These are phyloP conservation scores for Aurelia aurita DNA, from an alignment of 30 jellyfish, hydroid and myxozoan species.

Conservation along the genomic window DNA sequence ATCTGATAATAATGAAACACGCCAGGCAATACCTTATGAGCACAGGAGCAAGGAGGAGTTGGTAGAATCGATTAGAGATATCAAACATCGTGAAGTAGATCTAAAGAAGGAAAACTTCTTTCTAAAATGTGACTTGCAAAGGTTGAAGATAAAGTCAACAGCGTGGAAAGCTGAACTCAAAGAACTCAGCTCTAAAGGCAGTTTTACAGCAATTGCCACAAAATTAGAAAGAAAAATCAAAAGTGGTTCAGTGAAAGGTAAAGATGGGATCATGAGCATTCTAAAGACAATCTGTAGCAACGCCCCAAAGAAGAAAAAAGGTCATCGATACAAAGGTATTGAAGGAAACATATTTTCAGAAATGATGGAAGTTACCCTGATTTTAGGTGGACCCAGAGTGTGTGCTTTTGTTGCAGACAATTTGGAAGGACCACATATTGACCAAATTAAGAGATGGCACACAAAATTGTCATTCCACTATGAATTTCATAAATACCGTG, in stretches of 20 bases:
- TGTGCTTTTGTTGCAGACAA: slow-evolving; percentile 51
- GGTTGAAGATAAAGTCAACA: background rate
- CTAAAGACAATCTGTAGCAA: slow-evolving; percentile 10
- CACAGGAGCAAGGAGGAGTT: no score
- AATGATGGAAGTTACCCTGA: slow-evolving; percentile 43
- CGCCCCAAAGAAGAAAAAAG: background rate
- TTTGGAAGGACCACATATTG: slow-evolving; percentile 42
- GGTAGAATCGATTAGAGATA: background rate
- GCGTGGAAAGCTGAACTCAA: slow-evolving; percentile 7
- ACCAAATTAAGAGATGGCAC: slow-evolving; percentile 51
- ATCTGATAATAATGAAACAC: background rate
- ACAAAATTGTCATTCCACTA: slow-evolving; percentile 4
- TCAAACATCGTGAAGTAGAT: background rate
- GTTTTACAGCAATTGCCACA: slow-evolving; percentile 23
- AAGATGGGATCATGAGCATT: slow-evolving; percentile 24
- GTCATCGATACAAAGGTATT: slow-evolving; percentile 23
- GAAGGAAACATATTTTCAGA: slow-evolving; percentile 36
- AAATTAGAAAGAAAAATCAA: background rate
- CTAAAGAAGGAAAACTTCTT: slow-evolving; percentile 1
- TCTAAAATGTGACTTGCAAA: slow-evolving; percentile 15
- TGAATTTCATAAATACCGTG: slow-evolving; percentile 4
- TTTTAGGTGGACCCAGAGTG: slow-evolving; percentile 38
- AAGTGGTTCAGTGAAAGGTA: slow-evolving; percentile 25
- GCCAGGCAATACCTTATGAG: no score
- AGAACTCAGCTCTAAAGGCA: slow-evolving; percentile 13